phyloP scores from a whole-genome alignment of 2,797 vertebrate species.

The Acrossocheilus wenchowensis region DNA sequence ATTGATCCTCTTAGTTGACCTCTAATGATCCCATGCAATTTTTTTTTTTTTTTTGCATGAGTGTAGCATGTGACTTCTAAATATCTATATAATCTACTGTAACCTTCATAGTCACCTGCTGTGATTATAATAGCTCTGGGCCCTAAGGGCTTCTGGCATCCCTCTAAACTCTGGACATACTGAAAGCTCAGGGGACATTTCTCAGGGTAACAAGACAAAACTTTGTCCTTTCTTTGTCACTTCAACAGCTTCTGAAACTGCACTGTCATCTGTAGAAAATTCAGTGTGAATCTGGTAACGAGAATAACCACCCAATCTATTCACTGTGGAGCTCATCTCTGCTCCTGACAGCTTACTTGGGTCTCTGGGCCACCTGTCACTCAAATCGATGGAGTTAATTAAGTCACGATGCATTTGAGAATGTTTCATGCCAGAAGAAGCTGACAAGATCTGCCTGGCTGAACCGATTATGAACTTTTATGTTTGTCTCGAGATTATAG shows the following conservation, averaged over 20 bases:
- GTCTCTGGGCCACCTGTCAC: constrained; percentile 59
- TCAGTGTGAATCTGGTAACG: constrained; percentile 36
- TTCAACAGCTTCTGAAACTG: constrained; percentile 22
- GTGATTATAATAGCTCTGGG: neutral
- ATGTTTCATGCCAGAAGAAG: constrained; percentile 30
- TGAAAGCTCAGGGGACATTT: constrained; percentile 12
- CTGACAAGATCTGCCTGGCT: constrained; percentile 18
- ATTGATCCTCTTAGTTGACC: neutral
- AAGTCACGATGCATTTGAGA: constrained; percentile 22
- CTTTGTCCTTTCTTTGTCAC: constrained; percentile 7
- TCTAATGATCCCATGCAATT: neutral
- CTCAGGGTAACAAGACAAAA: neutral
- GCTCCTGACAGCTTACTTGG: constrained; percentile 27
- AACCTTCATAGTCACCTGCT: neutral
- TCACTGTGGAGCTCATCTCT: constrained; percentile 32
- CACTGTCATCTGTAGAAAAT: constrained; percentile 19
- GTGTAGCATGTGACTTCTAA: neutral
- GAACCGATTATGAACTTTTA: constrained; percentile 11
- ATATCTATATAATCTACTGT: neutral
- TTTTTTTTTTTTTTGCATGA: neutral
- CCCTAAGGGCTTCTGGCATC: neutral
- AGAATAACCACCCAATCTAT: constrained; percentile 42
- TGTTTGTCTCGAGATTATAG: neutral
- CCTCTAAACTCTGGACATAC: neutral
- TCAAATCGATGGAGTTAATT: constrained; percentile 32